These are phyloP conservation scores for Cephonodes hylas DNA, from an alignment of 2,888 invertebrate species.

Conservation along the genomic window DNA sequence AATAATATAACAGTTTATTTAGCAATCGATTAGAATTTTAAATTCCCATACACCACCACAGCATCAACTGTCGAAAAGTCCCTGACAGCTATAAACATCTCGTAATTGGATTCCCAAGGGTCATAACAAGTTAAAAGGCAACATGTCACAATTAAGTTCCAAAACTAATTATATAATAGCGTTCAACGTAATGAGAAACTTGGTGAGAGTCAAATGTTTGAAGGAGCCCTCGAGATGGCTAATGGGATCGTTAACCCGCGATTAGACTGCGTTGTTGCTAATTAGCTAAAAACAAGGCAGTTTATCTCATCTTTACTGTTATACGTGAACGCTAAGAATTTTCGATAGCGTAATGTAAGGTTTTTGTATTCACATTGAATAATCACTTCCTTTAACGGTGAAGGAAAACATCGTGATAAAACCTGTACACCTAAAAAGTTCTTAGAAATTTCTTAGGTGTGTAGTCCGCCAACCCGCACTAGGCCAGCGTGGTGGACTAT, in stretches of 20 bases:
- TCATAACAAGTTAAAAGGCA: neutral
- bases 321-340: too few species aligned
- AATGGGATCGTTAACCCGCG: neutral
- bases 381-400: too few species aligned
- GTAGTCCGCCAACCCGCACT: too few species aligned
- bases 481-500: too few species aligned
- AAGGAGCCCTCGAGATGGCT: neutral
- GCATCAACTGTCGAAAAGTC: neutral
- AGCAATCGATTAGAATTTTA: neutral
- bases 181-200: conserved; percentile 1
- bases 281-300: neutral
- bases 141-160: neutral
- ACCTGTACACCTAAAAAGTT: too few species aligned
- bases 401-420: too few species aligned
- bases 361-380: too few species aligned
- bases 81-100: neutral
- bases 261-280: conserved; percentile 1
- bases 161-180: conserved; percentile 1
- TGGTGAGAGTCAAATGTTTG: neutral
- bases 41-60: neutral
- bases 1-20: too few species aligned
- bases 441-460: too few species aligned
- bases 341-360: too few species aligned
- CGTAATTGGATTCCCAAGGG: neutral
- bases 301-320: too few species aligned